Evolutionary conservation across 2,113 vertebrate species (phyloP).

Genomic region (Pitta sordida): DNA sequence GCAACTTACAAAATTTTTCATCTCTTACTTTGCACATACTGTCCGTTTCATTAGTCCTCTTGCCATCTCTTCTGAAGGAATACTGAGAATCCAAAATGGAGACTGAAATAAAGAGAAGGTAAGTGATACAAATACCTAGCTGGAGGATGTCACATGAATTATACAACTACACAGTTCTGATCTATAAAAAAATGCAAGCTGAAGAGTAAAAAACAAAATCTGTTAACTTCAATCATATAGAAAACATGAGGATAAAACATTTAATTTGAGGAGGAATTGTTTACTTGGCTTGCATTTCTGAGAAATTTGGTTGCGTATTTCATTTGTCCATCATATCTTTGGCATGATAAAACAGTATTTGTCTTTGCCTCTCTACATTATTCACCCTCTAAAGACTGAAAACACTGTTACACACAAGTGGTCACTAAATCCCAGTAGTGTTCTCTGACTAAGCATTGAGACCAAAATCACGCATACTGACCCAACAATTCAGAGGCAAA

Average conservation of each 20-base stretch:
- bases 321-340: not conserved
- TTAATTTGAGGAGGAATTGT: not conserved
- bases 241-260: not conserved
- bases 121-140: not conserved
- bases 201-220: not conserved
- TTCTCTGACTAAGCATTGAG: not conserved
- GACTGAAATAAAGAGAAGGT: slow-evolving; percentile 74
- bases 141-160: not conserved
- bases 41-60: slow-evolving; percentile 88
- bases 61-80: slow-evolving; percentile 88
- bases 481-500: not conserved
- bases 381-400: not conserved
- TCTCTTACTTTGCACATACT: slow-evolving; percentile 95
- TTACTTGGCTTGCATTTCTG: not conserved
- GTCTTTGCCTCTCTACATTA: not conserved
- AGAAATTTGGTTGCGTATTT: not conserved
- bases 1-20: not conserved
- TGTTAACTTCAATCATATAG: not conserved
- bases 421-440: not conserved
- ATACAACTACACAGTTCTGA: not conserved
- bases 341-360: not conserved
- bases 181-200: not conserved
- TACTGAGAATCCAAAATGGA: slow-evolving; percentile 91
- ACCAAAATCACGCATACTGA: not conserved
- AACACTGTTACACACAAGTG: rapidly evolving